These are phyloP conservation scores for Penaeus monodon DNA, from an alignment of 2,888 invertebrate genomes.

Conservation along the genomic window DNA sequence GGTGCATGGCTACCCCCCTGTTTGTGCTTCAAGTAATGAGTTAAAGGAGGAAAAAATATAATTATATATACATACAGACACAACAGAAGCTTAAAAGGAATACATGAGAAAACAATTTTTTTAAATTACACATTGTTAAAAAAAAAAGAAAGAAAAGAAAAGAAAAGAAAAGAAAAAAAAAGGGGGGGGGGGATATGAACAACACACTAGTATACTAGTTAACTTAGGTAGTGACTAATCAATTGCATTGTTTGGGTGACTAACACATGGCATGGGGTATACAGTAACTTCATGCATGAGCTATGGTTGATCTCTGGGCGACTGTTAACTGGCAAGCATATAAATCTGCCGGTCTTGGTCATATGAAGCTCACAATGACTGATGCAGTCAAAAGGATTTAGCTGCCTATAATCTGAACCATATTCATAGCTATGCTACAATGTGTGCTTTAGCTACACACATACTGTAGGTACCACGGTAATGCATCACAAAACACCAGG, in stretches of 20 bases:
- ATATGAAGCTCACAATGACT: constrained; percentile 11
- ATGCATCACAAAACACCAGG: constrained; percentile 3
- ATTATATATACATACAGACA: too few species aligned
- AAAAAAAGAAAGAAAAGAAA: neutral
- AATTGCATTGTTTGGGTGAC: constrained; percentile 28
- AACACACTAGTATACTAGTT: neutral
- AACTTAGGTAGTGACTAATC: constrained; percentile 14
- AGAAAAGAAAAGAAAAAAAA: neutral
- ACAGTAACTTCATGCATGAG: too few species aligned
- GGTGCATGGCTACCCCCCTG: too few species aligned
- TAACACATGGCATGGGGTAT: constrained; percentile 13
- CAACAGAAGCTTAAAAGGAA: too few species aligned
- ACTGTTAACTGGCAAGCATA: too few species aligned
- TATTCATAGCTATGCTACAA: neutral
- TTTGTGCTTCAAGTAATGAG: too few species aligned
- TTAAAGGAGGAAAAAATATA: too few species aligned
- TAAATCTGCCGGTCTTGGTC: too few species aligned
- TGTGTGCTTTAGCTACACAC: constrained; percentile 10
- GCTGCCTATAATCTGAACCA: constrained; percentile 11
- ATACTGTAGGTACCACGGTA: constrained; percentile 15
- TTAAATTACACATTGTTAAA: neutral
- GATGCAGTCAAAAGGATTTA: constrained; percentile 29
- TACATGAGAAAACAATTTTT: too few species aligned
- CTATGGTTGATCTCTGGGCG: too few species aligned
- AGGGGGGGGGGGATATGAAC: neutral